Base-by-base conservation (phyloP, 92 coral and sea anemone genomes). In the Parazoanthus atlanticus region DNA sequence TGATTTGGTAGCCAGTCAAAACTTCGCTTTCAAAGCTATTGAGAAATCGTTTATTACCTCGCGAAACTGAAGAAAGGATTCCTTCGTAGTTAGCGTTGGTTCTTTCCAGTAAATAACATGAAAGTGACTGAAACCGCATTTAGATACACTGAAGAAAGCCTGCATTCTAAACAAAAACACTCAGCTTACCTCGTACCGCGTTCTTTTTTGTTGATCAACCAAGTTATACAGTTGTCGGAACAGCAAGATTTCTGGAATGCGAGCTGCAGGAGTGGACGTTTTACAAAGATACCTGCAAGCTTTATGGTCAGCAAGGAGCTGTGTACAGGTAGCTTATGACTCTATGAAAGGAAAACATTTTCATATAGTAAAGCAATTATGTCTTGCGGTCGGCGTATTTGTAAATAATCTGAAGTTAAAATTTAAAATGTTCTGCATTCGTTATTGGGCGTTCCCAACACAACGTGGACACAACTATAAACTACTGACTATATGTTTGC, bases 401-500 rank as follows among this genome's bases (percentile, higher is more conserved):
- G 65, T 73, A 84, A 84, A 84, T 43, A 84, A 69, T 21, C 31
- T 33, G 46, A 65, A 33, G 30, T 82, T 65, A 33, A 65, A 65
- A 65, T 58, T 65, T 81, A 56, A 81, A 65, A 81, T 23, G n/a
- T 61, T 61, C 9, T 4, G 26, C 9, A 1, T 61, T 61, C 26
- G 69, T 61, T 23, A 21, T 23, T 61, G 69, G 69, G 69, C 69
- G 69, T 61, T 25, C 9, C 69, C 69, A 8, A 61, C 9, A 19
- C 16, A 61, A 0, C 28, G 26, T 61, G n/a, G 69, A 61, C 8
- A 61, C 69, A 61, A 61, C 69, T 52, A 1, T 12, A 52, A 52
- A 12, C 58, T 8, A 46, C 6, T 40, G n/a, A n/a, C n/a, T 36
- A 36, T 36, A 36, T 46, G 25, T 21, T 56, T 56, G 65, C 65